Conservation (phyloP, 2,113 vertebrate genomes). For the Coregonus clupeaformis region DNA sequence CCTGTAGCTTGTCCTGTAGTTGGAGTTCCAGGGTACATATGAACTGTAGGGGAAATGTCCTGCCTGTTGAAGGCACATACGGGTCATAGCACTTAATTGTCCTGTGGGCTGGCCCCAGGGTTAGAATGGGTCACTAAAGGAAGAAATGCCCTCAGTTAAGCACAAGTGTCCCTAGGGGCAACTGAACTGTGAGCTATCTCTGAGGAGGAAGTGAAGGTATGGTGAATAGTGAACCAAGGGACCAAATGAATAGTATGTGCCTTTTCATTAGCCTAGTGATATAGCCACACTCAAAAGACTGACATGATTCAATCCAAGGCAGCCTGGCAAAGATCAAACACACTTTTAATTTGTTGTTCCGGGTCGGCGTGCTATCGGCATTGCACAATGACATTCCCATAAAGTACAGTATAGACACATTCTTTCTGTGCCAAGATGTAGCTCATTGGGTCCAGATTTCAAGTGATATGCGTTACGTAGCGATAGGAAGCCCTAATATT, state of each 20-base stretch:
- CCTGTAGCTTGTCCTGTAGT: background rate
- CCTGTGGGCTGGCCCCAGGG: conserved; percentile 23
- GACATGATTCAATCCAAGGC: conserved; percentile 23
- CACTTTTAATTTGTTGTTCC: conserved; percentile 29
- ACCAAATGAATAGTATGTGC: conserved; percentile 36
- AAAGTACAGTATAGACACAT: conserved; percentile 6
- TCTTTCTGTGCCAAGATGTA: background rate
- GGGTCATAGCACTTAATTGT: conserved; percentile 56
- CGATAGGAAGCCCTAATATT: no score
- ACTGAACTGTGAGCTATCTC: conserved; percentile 46
- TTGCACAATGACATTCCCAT: conserved; percentile 15
- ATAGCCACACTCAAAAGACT: conserved; percentile 19
- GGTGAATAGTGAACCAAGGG: conserved; percentile 32
- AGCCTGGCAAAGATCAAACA: conserved; percentile 25
- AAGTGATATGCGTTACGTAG: background rate
- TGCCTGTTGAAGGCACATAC: conserved; percentile 27
- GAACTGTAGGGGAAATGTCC: conserved; percentile 31
- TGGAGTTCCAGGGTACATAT: conserved; percentile 27
- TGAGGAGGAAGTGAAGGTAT: conserved; percentile 44
- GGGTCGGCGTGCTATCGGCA: conserved; percentile 11
- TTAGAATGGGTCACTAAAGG: conserved; percentile 39
- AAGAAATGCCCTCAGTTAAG: conserved; percentile 60
- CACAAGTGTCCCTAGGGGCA: conserved; percentile 19
- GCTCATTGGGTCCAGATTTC: no score
- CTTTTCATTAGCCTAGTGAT: conserved; percentile 61